Evolutionary conservation across 2,888 invertebrate genomes (phyloP), one percentile per base, ranked within the genome.

Genomic region (Mellilla xanthometata): DNA sequence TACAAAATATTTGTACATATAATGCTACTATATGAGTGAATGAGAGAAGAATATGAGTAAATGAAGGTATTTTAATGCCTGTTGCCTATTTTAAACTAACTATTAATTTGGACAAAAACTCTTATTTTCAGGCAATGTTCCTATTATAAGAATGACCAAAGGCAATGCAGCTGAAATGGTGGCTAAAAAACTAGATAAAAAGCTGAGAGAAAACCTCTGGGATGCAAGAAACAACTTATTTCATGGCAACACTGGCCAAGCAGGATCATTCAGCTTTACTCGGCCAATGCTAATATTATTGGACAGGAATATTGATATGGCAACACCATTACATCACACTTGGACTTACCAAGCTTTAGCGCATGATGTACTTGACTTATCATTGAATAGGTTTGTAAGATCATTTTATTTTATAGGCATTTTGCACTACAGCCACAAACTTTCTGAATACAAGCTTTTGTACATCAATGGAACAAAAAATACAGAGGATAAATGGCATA

Each of bases 321-420:
- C 99, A 1, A 99, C 99, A 28, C 98, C 98, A 12, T 87, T 99
- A 49, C 99, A 99, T 90, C 99, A 99, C 81, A 99, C 99, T 0
- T 99, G 99, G 99, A 99, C 99, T 0, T 99, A 99, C 81, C 99
- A 99, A 83, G 99, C 99, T 0, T 85, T 99, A 40, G 95, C 97
- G 12, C 99, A 99, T 81, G 99, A 99, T 91, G 95, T 99, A 2
- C 81, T 99, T 43, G 97, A 98, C 69, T 91, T 99, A 58, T 94
- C 97, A 5, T 87, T 99, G 43, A 99, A 99, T 83, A 92, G 97
- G 90, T 90, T 54, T 53, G 55, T 6, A 8, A 41, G 7, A 8
- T 22, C n/a, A n/a, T n/a, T n/a, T n/a, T n/a, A n/a, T n/a, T n/a
- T n/a, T n/a, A n/a, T n/a, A n/a, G n/a, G n/a, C n/a, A n/a, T n/a